Evolutionary conservation across 2,113 vertebrate species (phyloP).

Genomic region (Aleadryas rufinucha): DNA sequence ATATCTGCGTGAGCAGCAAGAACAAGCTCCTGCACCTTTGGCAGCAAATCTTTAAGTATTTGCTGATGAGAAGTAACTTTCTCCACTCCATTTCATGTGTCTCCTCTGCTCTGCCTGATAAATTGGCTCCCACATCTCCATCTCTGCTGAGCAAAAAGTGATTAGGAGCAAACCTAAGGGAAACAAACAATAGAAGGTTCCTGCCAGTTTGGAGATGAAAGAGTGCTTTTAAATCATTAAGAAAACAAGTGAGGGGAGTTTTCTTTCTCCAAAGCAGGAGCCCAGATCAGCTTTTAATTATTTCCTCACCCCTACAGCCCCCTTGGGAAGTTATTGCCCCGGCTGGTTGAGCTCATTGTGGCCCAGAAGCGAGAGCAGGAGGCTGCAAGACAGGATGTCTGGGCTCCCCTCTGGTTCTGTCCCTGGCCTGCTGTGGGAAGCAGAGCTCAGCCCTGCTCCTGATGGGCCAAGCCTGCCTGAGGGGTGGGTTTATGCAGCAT

Average conservation of each 20-base stretch:
- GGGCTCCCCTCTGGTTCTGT: neutral
- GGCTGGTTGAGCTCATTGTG: neutral
- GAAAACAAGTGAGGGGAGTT: neutral
- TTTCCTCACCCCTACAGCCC: neutral
- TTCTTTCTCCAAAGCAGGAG: neutral
- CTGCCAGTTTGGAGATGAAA: neutral
- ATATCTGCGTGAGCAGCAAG: neutral
- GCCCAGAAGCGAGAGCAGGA: neutral
- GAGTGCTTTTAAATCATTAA: neutral
- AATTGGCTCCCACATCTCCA: neutral
- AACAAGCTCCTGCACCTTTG: neutral
- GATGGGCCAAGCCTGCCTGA: neutral
- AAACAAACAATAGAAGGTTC: neutral
- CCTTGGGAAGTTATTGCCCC: neutral
- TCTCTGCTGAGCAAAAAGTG: neutral
- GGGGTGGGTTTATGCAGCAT: neutral
- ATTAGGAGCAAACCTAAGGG: neutral
- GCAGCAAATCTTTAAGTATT: neutral
- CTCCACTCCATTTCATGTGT: neutral
- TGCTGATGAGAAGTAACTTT: neutral
- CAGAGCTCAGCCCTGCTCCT: neutral
- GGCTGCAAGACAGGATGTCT: constrained; percentile 29
- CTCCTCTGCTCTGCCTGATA: neutral
- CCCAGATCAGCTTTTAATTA: neutral
- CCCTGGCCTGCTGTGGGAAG: neutral